Evolutionary conservation across 2,888 invertebrate genomes (phyloP).

Genomic region (Mallateleia sp.): DNA sequence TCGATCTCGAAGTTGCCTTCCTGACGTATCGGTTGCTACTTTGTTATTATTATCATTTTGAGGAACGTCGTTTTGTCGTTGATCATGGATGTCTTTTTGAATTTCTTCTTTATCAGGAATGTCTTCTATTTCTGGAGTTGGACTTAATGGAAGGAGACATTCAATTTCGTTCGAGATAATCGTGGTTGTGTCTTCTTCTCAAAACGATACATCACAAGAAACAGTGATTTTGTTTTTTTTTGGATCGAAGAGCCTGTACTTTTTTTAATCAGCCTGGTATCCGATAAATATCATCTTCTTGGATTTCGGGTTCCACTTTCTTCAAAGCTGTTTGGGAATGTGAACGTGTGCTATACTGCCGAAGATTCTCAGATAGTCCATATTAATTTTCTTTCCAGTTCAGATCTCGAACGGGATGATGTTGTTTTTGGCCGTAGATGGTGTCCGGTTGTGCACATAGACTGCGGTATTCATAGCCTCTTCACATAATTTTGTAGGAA

Average conservation of each 20-base stretch:
- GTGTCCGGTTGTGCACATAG: neutral
- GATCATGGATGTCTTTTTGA: no score
- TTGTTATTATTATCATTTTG: no score
- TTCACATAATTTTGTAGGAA: constrained; percentile 8
- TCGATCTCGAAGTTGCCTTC: no score
- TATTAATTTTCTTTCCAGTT: neutral
- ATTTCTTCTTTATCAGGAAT: no score
- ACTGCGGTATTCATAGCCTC: constrained; percentile 21
- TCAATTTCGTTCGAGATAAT: no score
- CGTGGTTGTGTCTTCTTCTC: no score
- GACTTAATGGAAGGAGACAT: no score
- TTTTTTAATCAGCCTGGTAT: neutral
- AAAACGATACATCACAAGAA: constrained; percentile 6
- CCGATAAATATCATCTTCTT: neutral
- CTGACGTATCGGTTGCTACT: no score
- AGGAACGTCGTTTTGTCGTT: no score
- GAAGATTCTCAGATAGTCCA: neutral
- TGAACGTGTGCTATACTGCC: neutral
- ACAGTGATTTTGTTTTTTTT: neutral
- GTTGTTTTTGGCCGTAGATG: neutral
- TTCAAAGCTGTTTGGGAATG: neutral
- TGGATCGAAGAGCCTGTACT: neutral
- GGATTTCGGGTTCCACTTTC: neutral
- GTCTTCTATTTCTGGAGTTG: no score
- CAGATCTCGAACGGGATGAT: neutral